Evolutionary conservation across 2,113 vertebrate species (phyloP).

Genomic region (Sylvicapra grimmia): DNA sequence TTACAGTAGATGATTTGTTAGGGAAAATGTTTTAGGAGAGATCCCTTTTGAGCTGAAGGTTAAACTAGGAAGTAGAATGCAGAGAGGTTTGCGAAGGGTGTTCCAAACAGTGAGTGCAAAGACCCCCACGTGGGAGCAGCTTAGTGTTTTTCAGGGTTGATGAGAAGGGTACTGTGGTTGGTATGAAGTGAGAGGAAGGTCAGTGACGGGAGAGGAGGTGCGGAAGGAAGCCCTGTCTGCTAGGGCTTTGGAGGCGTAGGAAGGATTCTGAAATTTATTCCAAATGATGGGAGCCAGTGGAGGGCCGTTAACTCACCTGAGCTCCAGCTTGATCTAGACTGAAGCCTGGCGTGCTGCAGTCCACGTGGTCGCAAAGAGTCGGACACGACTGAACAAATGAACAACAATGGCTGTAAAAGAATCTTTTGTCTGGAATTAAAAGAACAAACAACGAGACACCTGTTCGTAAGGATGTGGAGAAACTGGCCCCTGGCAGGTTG

Average conservation of each 20-base stretch:
- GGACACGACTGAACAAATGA: fast-evolving
- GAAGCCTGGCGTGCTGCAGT: not conserved
- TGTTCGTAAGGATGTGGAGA: not conserved
- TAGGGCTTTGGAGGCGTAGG: not conserved
- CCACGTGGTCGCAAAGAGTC: fast-evolving
- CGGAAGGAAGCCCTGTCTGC: not conserved
- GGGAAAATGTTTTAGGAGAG: not conserved
- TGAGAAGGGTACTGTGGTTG: not conserved
- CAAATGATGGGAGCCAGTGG: not conserved
- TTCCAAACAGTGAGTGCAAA: not conserved
- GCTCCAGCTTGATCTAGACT: not conserved
- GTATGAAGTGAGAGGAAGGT: not conserved
- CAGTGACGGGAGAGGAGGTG: not conserved
- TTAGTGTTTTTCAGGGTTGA: not conserved
- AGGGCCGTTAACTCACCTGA: not conserved
- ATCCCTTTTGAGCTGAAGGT: not conserved
- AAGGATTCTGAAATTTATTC: not conserved
- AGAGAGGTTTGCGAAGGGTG: not conserved
- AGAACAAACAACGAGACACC: not conserved
- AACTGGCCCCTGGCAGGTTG: not conserved
- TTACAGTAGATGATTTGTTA: not conserved
- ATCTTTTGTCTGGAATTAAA: not conserved
- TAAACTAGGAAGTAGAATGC: not conserved
- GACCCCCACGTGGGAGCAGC: not conserved
- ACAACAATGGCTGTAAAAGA: not conserved